Percentiles rank a stretch among this genome's conserved stretches.
Evolutionary conservation across 2,797 vertebrate genomes (phyloP).

Genomic region (Catharus ustulatus): DNA sequence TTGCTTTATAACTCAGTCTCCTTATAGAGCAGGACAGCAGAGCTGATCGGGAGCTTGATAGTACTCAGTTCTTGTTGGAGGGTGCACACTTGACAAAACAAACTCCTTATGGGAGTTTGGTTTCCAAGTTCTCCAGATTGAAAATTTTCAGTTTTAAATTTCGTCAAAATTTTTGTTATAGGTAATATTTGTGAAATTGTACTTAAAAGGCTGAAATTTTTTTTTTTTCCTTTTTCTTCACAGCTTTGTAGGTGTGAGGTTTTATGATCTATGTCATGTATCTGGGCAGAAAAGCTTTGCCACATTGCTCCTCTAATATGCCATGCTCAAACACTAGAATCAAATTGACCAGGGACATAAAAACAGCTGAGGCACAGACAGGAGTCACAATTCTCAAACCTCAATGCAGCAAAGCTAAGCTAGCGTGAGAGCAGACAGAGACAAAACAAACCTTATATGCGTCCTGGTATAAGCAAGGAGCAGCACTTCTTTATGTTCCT

Average conservation of each 20-base stretch:
- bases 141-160: not conserved
- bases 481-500: not conserved
- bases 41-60: not conserved
- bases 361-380: not conserved
- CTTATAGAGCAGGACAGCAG: not conserved
- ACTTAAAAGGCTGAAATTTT: not conserved
- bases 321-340: not conserved
- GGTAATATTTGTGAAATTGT: not conserved
- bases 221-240: not conserved
- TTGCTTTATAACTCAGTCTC: not conserved
- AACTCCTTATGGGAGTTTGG: not conserved
- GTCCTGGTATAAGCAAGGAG: not conserved
- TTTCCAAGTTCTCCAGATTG: not conserved
- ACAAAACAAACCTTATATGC: not conserved
- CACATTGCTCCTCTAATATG: not conserved
- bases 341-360: not conserved
- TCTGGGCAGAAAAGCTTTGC: not conserved
- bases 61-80: not conserved
- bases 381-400: not conserved
- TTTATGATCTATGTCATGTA: not conserved
- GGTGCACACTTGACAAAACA: not conserved
- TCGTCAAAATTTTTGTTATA: not conserved
- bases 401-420: not conserved
- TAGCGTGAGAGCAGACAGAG: not conserved
- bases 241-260: accelerated